phyloP scores from a whole-genome alignment of 2,888 invertebrate genomes.

The Lasioglossum marginatum region DNA sequence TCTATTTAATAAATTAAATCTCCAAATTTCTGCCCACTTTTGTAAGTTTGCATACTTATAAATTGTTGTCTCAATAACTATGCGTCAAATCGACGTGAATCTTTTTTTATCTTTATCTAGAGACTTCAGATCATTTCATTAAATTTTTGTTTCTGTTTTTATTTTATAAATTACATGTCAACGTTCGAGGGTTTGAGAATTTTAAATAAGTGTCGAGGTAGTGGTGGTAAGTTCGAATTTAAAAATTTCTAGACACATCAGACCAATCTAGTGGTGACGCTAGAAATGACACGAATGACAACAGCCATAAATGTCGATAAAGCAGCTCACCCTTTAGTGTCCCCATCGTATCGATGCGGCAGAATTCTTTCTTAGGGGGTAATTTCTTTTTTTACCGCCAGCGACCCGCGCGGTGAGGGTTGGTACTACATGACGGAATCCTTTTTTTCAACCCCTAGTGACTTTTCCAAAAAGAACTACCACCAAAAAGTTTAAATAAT shows the following conservation, averaged over 20 bases:
- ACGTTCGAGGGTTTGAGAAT: not conserved
- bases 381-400: conserved; percentile 74
- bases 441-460: conserved; percentile 28
- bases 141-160: not conserved
- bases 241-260: conserved; percentile 59
- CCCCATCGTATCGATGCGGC: conserved; percentile 77
- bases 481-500: not conserved
- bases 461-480: not conserved
- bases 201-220: not conserved
- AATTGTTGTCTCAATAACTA: not conserved
- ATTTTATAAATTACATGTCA: not conserved
- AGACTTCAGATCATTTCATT: not conserved
- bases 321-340: conserved; percentile 67
- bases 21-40: not conserved
- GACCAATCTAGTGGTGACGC: conserved; percentile 77
- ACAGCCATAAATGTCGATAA: conserved; percentile 75
- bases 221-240: not conserved
- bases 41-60: no score
- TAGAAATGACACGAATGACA: conserved; percentile 64
- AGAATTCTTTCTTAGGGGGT: conserved; percentile 78
- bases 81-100: not conserved
- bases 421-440: conserved; percentile 57
- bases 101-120: not conserved
- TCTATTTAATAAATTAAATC: not conserved
- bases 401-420: conserved; percentile 62